Conservation (phyloP, 1,140 invertebrate genomes). For the Sipha flava region DNA sequence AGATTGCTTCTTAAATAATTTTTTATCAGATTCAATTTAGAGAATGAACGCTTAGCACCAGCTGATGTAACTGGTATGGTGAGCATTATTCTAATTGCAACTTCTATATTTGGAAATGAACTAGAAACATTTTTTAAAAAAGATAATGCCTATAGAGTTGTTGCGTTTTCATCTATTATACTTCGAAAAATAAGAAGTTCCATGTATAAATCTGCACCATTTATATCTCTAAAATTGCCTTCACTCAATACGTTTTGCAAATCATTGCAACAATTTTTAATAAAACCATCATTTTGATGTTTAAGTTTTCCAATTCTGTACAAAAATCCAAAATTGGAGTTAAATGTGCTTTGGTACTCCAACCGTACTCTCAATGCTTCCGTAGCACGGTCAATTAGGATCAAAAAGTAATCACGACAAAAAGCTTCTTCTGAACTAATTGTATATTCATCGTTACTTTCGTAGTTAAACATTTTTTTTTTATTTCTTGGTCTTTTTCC, state of each 20-base stretch:
- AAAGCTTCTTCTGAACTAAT: not conserved
- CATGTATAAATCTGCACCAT: not conserved
- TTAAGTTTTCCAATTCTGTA: not conserved
- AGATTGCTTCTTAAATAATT: not conserved
- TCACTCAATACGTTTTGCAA: not conserved
- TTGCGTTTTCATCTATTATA: not conserved
- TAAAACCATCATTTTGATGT: not conserved
- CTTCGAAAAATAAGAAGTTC: not conserved
- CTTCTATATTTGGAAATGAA: not conserved
- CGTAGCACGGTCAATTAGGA: not conserved
- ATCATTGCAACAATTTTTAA: not conserved
- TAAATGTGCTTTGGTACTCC: not conserved
- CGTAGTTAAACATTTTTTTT: not conserved
- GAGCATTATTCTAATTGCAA: not conserved
- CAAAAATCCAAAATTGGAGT: not conserved
- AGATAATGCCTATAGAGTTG: not conserved
- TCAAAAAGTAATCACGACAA: not conserved
- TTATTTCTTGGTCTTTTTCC: not conserved
- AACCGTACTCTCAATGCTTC: not conserved
- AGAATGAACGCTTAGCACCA: not conserved
- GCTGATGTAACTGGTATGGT: not conserved
- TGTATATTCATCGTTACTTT: not conserved
- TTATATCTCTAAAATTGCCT: not conserved
- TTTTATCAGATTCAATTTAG: not conserved
- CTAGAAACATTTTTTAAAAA: not conserved